A percentile compares a stretch with the other conserved stretches of the same genome.
Evolutionary conservation across 2,888 invertebrate species (phyloP).

Genomic region (Drosophila neotestacea): DNA sequence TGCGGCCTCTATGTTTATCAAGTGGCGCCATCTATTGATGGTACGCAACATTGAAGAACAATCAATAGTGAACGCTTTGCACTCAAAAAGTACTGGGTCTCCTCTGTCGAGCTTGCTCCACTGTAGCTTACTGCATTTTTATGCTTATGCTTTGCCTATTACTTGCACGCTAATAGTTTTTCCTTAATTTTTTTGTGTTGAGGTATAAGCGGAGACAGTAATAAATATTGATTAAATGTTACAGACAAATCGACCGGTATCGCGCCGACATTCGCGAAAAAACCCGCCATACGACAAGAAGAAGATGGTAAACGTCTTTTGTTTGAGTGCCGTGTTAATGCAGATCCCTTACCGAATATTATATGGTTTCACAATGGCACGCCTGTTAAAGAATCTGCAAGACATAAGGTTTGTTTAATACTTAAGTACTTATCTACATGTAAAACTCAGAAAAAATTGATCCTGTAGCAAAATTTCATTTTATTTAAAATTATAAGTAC

Average conservation of each 20-base stretch:
- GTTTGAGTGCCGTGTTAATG: conserved; percentile 97
- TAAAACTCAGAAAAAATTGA: too few species aligned
- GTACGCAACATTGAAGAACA: too few species aligned
- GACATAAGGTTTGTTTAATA: conserved; percentile 91
- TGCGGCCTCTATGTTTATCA: too few species aligned
- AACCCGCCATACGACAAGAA: conserved; percentile 98
- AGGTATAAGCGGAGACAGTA: too few species aligned
- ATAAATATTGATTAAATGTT: conserved; percentile 1
- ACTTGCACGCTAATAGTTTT: conserved; percentile 3
- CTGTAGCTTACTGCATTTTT: too few species aligned
- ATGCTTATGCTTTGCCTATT: not conserved
- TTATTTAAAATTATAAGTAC: too few species aligned
- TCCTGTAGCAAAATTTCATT: too few species aligned
- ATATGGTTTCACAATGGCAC: conserved; percentile 95
- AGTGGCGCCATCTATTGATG: too few species aligned
- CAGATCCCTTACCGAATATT: conserved; percentile 95
- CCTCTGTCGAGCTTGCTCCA: too few species aligned
- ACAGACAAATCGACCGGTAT: conserved; percentile 98
- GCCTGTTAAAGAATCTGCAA: conserved; percentile 91
- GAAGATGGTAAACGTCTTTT: conserved; percentile 97
- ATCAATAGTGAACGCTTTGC: too few species aligned
- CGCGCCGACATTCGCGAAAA: conserved; percentile 98
- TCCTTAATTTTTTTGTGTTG: not conserved
- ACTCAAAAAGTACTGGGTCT: too few species aligned
- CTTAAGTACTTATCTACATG: too few species aligned